Evolutionary conservation across 1,140 invertebrate species (phyloP), one percentile per base, ranked within the genome.

Genomic region (Drosophila sechellia): DNA sequence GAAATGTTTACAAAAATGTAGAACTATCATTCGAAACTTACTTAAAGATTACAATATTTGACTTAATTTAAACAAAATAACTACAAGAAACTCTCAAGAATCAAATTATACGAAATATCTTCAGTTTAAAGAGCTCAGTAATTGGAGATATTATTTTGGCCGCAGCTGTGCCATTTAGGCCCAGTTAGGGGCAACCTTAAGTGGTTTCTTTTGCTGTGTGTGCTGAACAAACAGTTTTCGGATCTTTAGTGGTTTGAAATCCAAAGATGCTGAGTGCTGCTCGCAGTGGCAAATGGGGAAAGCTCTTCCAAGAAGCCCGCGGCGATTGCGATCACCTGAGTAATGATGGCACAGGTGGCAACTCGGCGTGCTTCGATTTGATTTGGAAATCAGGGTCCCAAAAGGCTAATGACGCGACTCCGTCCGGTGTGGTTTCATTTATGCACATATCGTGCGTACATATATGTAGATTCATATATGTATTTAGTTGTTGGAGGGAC

Each of bases 331-430:
- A 25, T 27, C 4, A 15, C n/a, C 46, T 43, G 60, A 1, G 4
- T 2, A 3, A 35, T 34, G 42, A 13, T 5, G 8, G 17, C 56
- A 37, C 52, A 15, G 61, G 39, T 25, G 25, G 42, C 42, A 43
- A 20, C 40, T 17, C 40, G 17, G 40, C 40, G 10, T 45, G 57
- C 45, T 20, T 34, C 35, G n/a, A 50, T 65, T 68, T 50, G 59
- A 37, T 68, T 35, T 66, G 64, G 35, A 68, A 68, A 68, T 68
- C 46, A 65, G 64, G 37, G 64, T 43, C 55, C 27, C 54, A 22
- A 20, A 11, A 40, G 60, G 60, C 42, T 20, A 64, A 64, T 61
- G 56, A 37, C 61, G 56, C 20, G 25, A 39, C 35, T 4, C 42
- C 56, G 56, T 60, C 15, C 60, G 37, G 46, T 52, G 5, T 11